Base-by-base conservation (phyloP, 1,140 invertebrate species). In the Leptinotarsa lineolata region DNA sequence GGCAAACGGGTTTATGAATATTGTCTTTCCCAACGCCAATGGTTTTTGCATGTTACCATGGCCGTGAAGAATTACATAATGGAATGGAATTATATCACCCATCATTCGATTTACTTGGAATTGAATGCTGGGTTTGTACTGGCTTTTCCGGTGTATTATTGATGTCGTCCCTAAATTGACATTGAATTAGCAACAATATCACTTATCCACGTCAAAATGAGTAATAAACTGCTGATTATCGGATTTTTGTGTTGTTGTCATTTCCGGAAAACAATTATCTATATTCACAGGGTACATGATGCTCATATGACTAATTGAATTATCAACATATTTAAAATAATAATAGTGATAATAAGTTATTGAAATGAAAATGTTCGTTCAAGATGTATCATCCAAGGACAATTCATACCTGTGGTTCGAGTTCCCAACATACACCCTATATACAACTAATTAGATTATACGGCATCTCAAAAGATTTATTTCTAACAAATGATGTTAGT, bases 11-110 rank as follows among this genome's bases (percentile, higher is more conserved):
- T 39, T 30, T 39, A 39, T 39, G 30, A 2, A 39, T 11, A 11
- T 39, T 39, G 30, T 39, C 30, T 54, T 18, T 54, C 4, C 48
- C 48, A 54, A 54, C 48, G 69, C 69, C 58, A 63, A 21, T 71
- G 58, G 12, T 13, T 71, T 15, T 61, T 44, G 71, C 72, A 73
- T 70, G 71, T 75, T 54, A 67, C 76, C 76, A 74, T 79, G 78
- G 74, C 78, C 76, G 71, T 80, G 77, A 78, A 75, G 54, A 48
- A 58, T 78, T 80, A 78, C 70, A 69, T 80, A 80, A 80, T 78
- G 63, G 73, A 45, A 59, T 59, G 54, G 69, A 76, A 78, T 78
- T 21, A 76, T 72, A 74, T 74, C 44, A 69, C 72, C 48, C 63
- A 75, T 75, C 73, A 72, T 75, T 54, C 20, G 67, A 18, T 71